phyloP scores from a whole-genome alignment of 2,888 invertebrate genomes.

The Hirudinaria manillensis region DNA sequence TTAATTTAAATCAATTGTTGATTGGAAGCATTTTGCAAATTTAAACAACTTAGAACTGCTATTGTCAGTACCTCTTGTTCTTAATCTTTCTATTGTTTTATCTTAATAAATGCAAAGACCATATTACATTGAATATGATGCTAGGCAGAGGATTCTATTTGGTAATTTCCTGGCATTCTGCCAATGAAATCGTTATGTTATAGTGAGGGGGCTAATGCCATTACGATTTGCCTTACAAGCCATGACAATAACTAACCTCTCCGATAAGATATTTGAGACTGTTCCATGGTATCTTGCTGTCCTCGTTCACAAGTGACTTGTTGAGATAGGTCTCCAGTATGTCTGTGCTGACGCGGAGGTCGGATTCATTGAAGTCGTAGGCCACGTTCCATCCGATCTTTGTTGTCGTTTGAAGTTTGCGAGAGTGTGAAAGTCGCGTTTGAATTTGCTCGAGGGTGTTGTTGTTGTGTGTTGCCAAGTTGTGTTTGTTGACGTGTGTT shows the following conservation, averaged over 20 bases:
- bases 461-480: not conserved
- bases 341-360: slow-evolving; percentile 79
- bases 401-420: not conserved
- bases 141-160: no score
- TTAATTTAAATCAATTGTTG: no score
- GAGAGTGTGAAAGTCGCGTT: not conserved
- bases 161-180: no score
- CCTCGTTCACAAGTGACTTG: slow-evolving; percentile 61
- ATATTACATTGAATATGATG: no score
- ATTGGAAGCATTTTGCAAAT: no score
- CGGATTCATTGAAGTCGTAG: slow-evolving; percentile 86
- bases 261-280: slow-evolving; percentile 85
- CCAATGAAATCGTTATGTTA: no score
- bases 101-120: no score
- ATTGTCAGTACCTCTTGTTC: no score
- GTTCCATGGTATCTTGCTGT: slow-evolving; percentile 74
- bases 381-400: slow-evolving; percentile 83
- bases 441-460: not conserved
- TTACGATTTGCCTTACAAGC: no score
- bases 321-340: slow-evolving; percentile 78
- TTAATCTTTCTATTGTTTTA: no score
- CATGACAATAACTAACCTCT: slow-evolving; percentile 61
- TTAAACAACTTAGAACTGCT: no score
- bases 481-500: not conserved
- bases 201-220: no score